Conservation (phyloP, 2,797 vertebrate genomes). For the Falco naumanni region DNA sequence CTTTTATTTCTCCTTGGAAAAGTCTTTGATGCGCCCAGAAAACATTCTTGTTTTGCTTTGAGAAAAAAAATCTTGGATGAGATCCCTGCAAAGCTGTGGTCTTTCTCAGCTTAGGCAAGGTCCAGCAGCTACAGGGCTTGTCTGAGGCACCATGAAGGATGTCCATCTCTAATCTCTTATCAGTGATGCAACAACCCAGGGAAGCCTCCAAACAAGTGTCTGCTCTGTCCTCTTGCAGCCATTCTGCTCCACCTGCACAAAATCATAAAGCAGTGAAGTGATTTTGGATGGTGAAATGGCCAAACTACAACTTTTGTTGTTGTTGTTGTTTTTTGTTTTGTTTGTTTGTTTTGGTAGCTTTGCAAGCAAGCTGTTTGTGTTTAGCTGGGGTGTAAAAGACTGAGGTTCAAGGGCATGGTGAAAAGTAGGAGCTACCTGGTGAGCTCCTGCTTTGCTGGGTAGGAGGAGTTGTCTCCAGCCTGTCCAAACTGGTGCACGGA, state of each 20-base stretch:
- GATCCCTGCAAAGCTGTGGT: neutral
- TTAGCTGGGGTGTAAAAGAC: neutral
- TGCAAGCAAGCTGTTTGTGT: neutral
- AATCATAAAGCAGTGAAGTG: neutral
- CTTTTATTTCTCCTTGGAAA: neutral
- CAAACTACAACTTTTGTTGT: neutral
- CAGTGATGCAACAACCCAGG: neutral
- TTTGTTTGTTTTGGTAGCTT: neutral
- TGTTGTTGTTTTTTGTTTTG: neutral
- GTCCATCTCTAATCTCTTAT: neutral
- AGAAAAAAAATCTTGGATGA: neutral
- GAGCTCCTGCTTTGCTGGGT: neutral
- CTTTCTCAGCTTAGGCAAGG: neutral
- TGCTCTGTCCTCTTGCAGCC: neutral
- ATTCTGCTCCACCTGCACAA: fast-evolving
- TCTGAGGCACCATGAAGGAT: neutral
- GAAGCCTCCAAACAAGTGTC: neutral
- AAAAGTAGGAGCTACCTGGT: neutral
- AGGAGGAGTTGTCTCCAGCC: neutral
- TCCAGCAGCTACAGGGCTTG: neutral
- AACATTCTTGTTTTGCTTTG: neutral
- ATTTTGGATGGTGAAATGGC: neutral
- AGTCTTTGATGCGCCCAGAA: neutral
- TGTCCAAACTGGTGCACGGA: neutral
- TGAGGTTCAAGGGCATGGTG: neutral